Evolutionary conservation across 2,888 invertebrate genomes (phyloP).

Genomic region (Agriopis leucophaearia): DNA sequence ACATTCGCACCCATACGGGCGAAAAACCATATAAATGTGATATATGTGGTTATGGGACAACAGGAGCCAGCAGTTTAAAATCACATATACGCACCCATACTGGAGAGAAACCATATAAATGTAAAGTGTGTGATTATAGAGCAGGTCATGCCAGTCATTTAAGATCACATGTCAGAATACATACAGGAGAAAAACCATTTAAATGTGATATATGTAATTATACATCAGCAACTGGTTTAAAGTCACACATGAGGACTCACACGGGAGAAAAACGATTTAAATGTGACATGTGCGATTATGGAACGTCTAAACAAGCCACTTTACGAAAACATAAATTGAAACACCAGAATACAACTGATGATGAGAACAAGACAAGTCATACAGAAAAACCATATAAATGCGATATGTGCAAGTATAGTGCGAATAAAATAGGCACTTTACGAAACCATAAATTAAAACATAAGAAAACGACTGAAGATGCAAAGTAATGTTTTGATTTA

Average conservation of each 20-base stretch:
- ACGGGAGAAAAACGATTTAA: slow-evolving; percentile 1
- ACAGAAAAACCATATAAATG: too few species aligned
- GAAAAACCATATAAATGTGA: slow-evolving; percentile 9
- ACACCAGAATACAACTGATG: background rate
- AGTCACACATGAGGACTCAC: slow-evolving; percentile 1
- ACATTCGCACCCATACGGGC: slow-evolving; percentile 4
- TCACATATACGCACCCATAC: slow-evolving; percentile 5
- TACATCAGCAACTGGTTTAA: slow-evolving; percentile 4
- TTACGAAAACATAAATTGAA: slow-evolving; percentile 3
- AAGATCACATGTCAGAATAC: slow-evolving; percentile 28
- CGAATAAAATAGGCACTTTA: too few species aligned
- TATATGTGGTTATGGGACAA: slow-evolving; percentile 1
- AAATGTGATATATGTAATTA: slow-evolving; percentile 37
- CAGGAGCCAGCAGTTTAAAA: slow-evolving; percentile 3
- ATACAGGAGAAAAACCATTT: slow-evolving; percentile 33
- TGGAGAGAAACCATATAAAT: slow-evolving; percentile 7
- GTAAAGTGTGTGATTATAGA: slow-evolving; percentile 2
- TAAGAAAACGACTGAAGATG: too few species aligned
- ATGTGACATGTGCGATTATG: slow-evolving; percentile 5
- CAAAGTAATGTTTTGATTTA: too few species aligned
- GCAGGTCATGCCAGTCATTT: slow-evolving; percentile 5
- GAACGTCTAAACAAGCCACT: background rate
- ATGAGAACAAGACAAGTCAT: background rate
- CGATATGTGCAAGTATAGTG: too few species aligned
- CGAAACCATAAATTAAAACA: too few species aligned